These are phyloP conservation scores for Cricetomys ansorgei DNA, from an alignment of 2,113 vertebrate genomes.

Conservation along the genomic window DNA sequence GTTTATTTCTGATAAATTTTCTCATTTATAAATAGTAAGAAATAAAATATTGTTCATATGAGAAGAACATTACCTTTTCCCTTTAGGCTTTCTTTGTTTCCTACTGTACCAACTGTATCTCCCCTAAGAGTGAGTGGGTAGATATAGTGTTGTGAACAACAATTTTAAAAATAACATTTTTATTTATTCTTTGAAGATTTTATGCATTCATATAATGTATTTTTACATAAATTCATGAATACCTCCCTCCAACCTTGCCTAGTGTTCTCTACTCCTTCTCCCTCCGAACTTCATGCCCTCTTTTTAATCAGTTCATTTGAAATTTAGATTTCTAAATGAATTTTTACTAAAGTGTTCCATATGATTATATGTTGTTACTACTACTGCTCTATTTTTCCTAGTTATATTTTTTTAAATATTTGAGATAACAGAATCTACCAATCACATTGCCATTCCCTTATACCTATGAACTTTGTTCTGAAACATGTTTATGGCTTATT, in stretches of 20 bases:
- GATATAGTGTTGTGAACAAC: neutral
- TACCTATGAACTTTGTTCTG: neutral
- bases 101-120: neutral
- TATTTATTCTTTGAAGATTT: neutral
- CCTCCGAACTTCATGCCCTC: neutral
- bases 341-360: neutral
- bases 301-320: conserved; percentile 25
- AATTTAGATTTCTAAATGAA: conserved; percentile 16
- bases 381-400: neutral
- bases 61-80: neutral
- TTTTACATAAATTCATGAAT: neutral
- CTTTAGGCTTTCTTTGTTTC: neutral
- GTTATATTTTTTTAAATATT: neutral
- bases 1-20: conserved; percentile 36
- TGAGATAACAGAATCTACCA: neutral
- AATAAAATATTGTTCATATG: neutral
- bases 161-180: neutral
- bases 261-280: neutral
- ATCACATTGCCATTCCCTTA: neutral
- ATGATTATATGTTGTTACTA: neutral
- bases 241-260: neutral
- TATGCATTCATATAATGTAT: neutral
- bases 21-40: conserved; percentile 33
- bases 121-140: neutral
- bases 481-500: neutral